phyloP scores from a whole-genome alignment of 2,113 vertebrate species.

The Balaeniceps rex region DNA sequence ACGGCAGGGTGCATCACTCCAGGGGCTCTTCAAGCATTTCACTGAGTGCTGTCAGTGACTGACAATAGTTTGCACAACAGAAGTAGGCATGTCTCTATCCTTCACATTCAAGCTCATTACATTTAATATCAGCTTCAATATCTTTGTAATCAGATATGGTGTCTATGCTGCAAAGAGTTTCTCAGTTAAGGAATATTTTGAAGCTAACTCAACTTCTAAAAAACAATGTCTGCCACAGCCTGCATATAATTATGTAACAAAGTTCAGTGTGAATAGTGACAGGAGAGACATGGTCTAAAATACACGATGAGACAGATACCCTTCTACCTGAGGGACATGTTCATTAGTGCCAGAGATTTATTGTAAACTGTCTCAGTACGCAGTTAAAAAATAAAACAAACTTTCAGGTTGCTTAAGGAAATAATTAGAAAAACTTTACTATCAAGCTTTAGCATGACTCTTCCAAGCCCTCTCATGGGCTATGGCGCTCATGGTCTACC shows the following conservation, averaged over 20 bases:
- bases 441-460: conserved; percentile 80
- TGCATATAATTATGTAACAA: neutral
- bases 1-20: neutral
- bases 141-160: neutral
- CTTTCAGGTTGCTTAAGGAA: neutral
- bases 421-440: conserved; percentile 76
- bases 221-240: neutral
- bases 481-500: conserved; percentile 74
- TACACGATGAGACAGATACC: neutral
- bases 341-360: neutral
- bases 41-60: neutral
- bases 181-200: neutral
- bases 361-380: neutral
- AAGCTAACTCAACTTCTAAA: neutral
- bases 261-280: neutral
- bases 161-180: neutral
- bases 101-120: neutral
- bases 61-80: neutral
- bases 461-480: conserved; percentile 78
- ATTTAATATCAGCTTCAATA: neutral
- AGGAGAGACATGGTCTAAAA: neutral
- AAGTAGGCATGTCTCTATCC: neutral
- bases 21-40: neutral
- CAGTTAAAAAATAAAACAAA: neutral
- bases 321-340: neutral